Evolutionary conservation across 2,797 vertebrate genomes (phyloP), one percentile per base, ranked within the genome.

Genomic region (Clamator glandarius): DNA sequence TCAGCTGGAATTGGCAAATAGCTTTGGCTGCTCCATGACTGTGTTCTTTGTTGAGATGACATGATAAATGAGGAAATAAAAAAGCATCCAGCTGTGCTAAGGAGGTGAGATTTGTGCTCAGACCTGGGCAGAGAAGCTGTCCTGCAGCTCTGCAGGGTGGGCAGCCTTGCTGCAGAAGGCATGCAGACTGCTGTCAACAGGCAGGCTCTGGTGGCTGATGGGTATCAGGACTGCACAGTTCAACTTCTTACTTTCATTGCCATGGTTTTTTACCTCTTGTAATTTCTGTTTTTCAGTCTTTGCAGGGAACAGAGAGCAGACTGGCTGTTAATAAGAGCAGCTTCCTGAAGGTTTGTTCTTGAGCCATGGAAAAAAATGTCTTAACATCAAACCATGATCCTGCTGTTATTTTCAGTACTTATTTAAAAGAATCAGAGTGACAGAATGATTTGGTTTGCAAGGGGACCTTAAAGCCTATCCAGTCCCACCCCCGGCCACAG

Each of bases 41-140:
- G 17, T 21, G 4, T 68, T 79, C 19, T 61, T 89, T 82, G 41
- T 2, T 1, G 62, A 74, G 25, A 64, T 24, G 25, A 64, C 51
- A 58, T 74, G 62, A 86, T 59, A 84, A 85, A 91, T 8, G 70
- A 57, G 59, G 59, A 66, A 72, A 81, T 74, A 42, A 63, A 78
- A 76, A 72, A 23, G 14, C 0, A 0, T 33, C 36, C 7, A 0
- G 11, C 50, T 33, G 75, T 21, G 23, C 24, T 39, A 15, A 70
- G 59, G 69, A 61, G 52, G 39, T n/a, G 44, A 78, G 39, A 28
- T 42, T 21, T 48, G 31, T 50, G 54, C 64, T 63, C 25, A 1
- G 0, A 51, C 33, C 29, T 12, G 31, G 68, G 50, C 39, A 18
- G 8, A 12, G 76, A 50, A 42, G 28, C 39, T 55, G 35, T 31